These are phyloP conservation scores for Tubiluchus corallicola DNA, from an alignment of 2,888 invertebrate genomes.

Conservation along the genomic window DNA sequence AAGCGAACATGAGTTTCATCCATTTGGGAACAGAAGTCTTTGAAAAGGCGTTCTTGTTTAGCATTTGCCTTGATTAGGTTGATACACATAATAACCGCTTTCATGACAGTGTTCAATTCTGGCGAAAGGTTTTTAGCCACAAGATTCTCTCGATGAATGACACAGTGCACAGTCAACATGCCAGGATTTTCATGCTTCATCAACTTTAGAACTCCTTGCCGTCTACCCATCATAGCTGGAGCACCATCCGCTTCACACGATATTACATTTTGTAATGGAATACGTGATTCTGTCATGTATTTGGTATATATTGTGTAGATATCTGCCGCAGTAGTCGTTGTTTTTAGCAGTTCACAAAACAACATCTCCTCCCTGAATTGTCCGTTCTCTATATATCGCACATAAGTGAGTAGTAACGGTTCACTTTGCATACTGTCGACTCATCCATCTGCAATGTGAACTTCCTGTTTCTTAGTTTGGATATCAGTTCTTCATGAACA, in stretches of 20 bases:
- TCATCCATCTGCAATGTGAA: not conserved
- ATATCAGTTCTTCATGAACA: not conserved
- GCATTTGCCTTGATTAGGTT: not conserved
- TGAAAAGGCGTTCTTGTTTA: not conserved
- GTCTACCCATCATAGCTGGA: constrained; percentile 3
- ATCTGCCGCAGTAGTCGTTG: too few relatives aligned
- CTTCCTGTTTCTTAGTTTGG: not conserved
- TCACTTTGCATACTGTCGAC: too few relatives aligned
- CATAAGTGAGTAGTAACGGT: too few relatives aligned
- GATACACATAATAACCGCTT: not conserved
- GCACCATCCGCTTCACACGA: not conserved
- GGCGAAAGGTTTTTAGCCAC: not conserved
- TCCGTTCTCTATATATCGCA: too few relatives aligned
- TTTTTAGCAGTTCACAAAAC: too few relatives aligned
- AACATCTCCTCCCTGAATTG: too few relatives aligned
- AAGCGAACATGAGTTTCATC: too few relatives aligned
- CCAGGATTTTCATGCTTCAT: not conserved
- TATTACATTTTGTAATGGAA: too few relatives aligned
- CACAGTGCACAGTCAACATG: not conserved
- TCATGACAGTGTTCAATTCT: not conserved
- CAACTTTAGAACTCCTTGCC: not conserved
- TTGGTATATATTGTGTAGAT: too few relatives aligned
- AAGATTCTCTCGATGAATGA: not conserved
- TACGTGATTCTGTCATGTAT: too few relatives aligned
- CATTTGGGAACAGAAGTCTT: not conserved